Conservation (phyloP, 1,140 invertebrate species). For the Lycorma delicatula region DNA sequence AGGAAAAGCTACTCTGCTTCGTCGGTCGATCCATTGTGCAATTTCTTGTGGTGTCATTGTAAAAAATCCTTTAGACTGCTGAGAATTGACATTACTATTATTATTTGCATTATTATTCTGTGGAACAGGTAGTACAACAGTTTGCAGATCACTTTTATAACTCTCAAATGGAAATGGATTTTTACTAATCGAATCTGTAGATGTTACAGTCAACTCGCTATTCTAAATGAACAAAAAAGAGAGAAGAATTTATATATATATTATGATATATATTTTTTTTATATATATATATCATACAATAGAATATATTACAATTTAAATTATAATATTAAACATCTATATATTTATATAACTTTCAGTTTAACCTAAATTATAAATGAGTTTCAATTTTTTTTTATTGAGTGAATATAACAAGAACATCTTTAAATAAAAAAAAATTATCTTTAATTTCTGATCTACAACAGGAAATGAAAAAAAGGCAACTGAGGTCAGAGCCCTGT, state of each 20-base stretch:
- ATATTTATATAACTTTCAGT: neutral
- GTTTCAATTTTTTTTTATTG: neutral
- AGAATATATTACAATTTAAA: neutral
- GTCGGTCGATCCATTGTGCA: constrained; percentile 74
- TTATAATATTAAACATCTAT: neutral
- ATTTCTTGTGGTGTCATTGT: constrained; percentile 80
- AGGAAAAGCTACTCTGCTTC: constrained; percentile 69
- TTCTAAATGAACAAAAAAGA: neutral
- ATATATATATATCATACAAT: no score
- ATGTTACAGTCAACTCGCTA: neutral
- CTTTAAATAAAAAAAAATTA: no score
- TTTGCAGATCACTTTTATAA: neutral
- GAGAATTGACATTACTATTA: no score
- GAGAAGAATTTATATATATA: neutral
- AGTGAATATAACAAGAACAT: no score
- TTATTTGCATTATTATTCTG: constrained; percentile 2
- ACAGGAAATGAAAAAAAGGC: no score
- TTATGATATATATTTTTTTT: no score
- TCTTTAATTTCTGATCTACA: no score
- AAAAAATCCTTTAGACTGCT: constrained; percentile 51
- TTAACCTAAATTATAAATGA: neutral
- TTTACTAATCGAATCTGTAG: neutral
- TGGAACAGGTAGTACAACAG: neutral
- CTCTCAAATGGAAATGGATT: constrained; percentile 1
- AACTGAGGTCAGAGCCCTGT: no score